Conservation (phyloP, 2,113 vertebrate species). For the Rhinoptilus africanus region DNA sequence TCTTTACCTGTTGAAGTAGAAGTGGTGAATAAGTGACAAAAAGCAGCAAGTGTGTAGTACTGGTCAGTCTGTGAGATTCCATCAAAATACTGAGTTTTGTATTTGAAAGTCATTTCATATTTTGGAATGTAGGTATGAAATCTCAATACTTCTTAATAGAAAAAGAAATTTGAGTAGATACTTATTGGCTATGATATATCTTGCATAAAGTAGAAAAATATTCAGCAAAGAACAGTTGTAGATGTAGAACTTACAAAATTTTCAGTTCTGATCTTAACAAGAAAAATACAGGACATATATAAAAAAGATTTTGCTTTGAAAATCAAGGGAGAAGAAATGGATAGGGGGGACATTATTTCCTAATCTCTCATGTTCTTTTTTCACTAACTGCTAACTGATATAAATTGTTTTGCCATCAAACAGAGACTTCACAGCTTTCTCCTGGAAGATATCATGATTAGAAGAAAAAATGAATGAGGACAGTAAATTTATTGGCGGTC, state of each 20-base stretch:
- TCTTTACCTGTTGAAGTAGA: neutral
- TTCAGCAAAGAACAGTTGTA: neutral
- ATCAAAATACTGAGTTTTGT: neutral
- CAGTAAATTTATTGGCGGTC: neutral
- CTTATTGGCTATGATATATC: neutral
- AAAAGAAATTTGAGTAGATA: neutral
- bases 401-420: neutral
- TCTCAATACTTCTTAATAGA: neutral
- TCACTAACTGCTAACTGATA: neutral
- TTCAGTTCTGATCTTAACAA: neutral
- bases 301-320: neutral
- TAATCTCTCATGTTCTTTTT: neutral
- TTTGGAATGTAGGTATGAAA: neutral
- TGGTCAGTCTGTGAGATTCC: neutral
- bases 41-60: neutral
- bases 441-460: neutral
- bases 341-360: neutral
- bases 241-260: neutral
- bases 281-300: neutral
- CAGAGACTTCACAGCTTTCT: neutral
- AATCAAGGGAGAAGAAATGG: neutral
- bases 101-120: neutral
- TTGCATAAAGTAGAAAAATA: neutral
- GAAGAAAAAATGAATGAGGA: neutral
- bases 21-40: neutral